Evolutionary conservation across 2,797 vertebrate genomes (phyloP), one percentile per base, ranked within the genome.

Genomic region (Hyperoplus immaculatus): DNA sequence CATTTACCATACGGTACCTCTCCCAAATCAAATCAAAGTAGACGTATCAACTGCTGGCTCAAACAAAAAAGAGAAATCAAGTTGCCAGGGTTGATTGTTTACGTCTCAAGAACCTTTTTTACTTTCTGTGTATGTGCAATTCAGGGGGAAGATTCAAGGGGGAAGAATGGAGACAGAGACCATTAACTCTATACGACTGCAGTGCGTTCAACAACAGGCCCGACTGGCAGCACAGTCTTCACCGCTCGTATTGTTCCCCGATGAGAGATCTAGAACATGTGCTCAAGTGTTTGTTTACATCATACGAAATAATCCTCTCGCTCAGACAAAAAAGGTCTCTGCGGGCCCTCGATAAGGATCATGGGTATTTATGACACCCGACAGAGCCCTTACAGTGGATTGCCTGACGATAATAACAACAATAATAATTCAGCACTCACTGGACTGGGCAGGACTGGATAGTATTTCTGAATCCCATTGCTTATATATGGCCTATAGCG

Each of bases 251-350:
- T 80, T 72, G 81, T 72, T 89, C 91, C 90, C 93, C 10, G 10
- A 72, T 81, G 92, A 71, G 68, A 68, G 64, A 81, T 91, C 47
- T 18, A 62, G 70, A 87, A 29, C 87, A 90, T 77, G 81, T 73
- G 79, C 78, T 63, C 73, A 75, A 88, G 78, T 83, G 88, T 92
- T 92, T 93, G 89, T 92, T 93, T 90, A 89, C 87, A 88, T 86
- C 83, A 70, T 71, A 62, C 81, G 80, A 85, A 87, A 89, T 88
- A 80, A 85, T 69, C 57, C 78, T 72, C 74, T 57, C 59, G 59
- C 64, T 73, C 80, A 79, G 86, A 84, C 80, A 72, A 88, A 84
- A 78, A 84, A 78, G 73, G 88, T 88, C 90, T 90, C 90, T 11
- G 54, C 0, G 62, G 89, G 29, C 29, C 72, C 81, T 79, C 66